Conservation (phyloP, 1,140 invertebrate species). For the Heterodera carotae region DNA sequence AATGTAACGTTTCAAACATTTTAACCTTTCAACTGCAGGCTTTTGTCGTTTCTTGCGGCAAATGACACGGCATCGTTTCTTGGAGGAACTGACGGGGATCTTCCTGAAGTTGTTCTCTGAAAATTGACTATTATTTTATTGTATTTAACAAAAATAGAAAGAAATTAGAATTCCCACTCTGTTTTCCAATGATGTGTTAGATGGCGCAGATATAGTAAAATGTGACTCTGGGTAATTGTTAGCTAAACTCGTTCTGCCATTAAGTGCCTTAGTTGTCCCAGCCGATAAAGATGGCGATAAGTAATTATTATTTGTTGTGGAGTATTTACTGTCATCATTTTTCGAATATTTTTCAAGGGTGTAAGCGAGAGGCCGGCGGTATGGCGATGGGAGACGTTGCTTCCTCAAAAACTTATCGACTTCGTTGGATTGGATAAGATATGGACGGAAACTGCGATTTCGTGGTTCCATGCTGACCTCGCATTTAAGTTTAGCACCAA, state of each 20-base stretch:
- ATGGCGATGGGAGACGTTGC: conserved; percentile 5
- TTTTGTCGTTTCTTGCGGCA: not conserved
- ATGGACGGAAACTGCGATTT: not conserved
- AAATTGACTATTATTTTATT: not conserved
- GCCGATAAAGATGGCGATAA: not conserved
- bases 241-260: not conserved
- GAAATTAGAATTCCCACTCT: not conserved
- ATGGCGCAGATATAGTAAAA: not conserved
- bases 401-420: conserved; percentile 13
- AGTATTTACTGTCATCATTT: not conserved
- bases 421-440: conserved; percentile 5
- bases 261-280: not conserved
- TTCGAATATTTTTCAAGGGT: not conserved
- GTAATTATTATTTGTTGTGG: not conserved
- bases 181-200: not conserved
- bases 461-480: not conserved
- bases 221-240: not conserved
- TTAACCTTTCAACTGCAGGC: not conserved
- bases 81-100: not conserved
- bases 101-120: not conserved
- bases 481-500: not conserved
- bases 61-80: not conserved
- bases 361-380: not conserved
- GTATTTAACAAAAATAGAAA: not conserved
- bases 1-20: no score